phyloP scores from a whole-genome alignment of 2,797 vertebrate species.

The Champsocephalus gunnari region DNA sequence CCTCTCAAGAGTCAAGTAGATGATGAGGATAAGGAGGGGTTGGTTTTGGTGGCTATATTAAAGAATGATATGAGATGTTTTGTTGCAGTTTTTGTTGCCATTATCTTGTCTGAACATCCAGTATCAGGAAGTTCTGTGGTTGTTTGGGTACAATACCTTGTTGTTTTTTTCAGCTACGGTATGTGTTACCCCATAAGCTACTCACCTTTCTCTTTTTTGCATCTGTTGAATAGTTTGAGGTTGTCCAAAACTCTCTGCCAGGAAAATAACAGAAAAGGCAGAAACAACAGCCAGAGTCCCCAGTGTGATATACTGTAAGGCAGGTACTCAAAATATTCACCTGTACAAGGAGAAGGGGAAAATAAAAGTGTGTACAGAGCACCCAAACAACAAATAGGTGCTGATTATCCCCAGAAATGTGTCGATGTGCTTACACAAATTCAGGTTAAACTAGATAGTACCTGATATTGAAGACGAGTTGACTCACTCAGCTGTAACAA shows the following conservation, averaged over 20 bases:
- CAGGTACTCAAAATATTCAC: constrained; percentile 83
- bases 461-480: neutral
- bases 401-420: no score
- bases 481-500: constrained; percentile 84
- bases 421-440: no score
- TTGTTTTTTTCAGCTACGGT: neutral
- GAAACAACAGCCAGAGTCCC: no score
- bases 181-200: neutral
- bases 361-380: no score
- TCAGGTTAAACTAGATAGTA: no score
- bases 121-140: neutral
- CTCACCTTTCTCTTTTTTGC: constrained; percentile 76
- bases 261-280: no score
- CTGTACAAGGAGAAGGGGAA: constrained; percentile 60
- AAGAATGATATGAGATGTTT: neutral
- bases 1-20: neutral
- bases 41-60: no score
- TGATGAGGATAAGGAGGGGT: neutral
- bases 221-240: no score
- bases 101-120: neutral
- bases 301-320: constrained; percentile 81
- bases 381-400: no score
- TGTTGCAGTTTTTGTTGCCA: neutral
- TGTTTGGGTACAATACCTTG: neutral
- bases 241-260: no score